Base-by-base conservation (phyloP, 2,797 vertebrate genomes). In the Petrocephalus sullivani region DNA sequence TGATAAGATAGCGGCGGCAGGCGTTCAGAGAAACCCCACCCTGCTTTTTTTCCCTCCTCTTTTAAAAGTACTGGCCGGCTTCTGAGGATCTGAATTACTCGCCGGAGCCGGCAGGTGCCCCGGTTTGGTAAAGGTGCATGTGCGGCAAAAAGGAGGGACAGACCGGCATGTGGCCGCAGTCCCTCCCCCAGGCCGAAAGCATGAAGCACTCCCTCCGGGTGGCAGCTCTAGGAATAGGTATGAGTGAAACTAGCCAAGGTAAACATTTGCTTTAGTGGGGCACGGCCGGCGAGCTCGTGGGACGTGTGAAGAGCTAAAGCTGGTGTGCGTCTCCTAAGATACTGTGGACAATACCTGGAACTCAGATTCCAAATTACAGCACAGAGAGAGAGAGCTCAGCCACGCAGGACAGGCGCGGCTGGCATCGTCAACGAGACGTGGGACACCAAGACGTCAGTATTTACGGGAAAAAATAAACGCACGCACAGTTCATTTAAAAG, bases 201-300 rank as follows among this genome's bases (percentile, higher is more conserved):
- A 0, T 51, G n/a, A 33, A 33, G 3, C 0, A 14, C n/a, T 23
- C 51, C 86, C 8, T 86, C 71, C 46, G 75, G 86, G 87, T 89
- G 83, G 61, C 37, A 14, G 87, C 88, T 88, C 78, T 49, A 6
- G 28, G 9, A 67, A 3, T 41, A 53, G 16, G 81, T 83, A 46
- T 1, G 49, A 78, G 89, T 46, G 64, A 87, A 33, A 49, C 21
- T 12, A 56, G 84, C 64, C 87, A 90, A 85, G 16, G 60, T 61
- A 90, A 91, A 90, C 85, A 67, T 90, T 90, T 89, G 46, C 88
- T 19, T 61, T 90, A 86, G 61, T 5, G 9, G 87, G 88, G 85
- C 88, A 88, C 46, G 88, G 56, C 87, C 78, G 16, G 49, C 85
- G 6, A 0, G 61, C 56, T 21, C 60, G 19, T 88, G 46, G 21